Evolutionary conservation across 1,140 invertebrate genomes (phyloP).

Genomic region (Saccostrea cuccullata): DNA sequence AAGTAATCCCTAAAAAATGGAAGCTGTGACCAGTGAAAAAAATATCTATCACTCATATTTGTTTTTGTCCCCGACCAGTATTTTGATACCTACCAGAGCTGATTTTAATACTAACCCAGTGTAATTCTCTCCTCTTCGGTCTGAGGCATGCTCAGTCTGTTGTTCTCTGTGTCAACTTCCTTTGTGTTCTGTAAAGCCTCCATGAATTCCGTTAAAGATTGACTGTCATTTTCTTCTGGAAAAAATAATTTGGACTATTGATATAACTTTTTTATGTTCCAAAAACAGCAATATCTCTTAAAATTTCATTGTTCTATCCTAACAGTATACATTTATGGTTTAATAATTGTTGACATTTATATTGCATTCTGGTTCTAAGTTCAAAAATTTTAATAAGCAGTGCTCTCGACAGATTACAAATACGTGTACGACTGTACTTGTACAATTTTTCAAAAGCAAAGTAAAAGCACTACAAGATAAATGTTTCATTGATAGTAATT

Average conservation of each 20-base stretch:
- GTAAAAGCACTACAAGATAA: neutral
- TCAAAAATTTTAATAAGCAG: neutral
- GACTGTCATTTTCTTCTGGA: slow-evolving; percentile 22
- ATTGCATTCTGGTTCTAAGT: neutral
- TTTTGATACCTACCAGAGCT: neutral
- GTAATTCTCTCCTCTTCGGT: slow-evolving; percentile 66
- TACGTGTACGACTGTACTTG: neutral
- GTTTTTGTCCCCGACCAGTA: too few species aligned
- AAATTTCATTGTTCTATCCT: too few species aligned
- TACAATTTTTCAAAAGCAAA: neutral
- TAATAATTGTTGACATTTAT: neutral
- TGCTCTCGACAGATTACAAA: neutral
- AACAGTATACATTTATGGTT: too few species aligned
- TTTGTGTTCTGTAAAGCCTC: slow-evolving; percentile 57
- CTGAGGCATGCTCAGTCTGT: slow-evolving; percentile 63
- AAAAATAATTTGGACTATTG: neutral
- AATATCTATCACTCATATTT: too few species aligned
- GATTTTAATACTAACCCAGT: slow-evolving; percentile 61
- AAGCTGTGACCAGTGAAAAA: too few species aligned
- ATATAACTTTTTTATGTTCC: too few species aligned
- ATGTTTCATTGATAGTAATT: neutral
- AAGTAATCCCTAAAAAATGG: too few species aligned
- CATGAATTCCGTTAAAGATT: slow-evolving; percentile 44
- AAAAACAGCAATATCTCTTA: too few species aligned
- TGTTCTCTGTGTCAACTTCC: slow-evolving; percentile 65